These are phyloP conservation scores for Ennomos fuscantarius DNA, from an alignment of 2,888 invertebrate genomes.

Conservation along the genomic window DNA sequence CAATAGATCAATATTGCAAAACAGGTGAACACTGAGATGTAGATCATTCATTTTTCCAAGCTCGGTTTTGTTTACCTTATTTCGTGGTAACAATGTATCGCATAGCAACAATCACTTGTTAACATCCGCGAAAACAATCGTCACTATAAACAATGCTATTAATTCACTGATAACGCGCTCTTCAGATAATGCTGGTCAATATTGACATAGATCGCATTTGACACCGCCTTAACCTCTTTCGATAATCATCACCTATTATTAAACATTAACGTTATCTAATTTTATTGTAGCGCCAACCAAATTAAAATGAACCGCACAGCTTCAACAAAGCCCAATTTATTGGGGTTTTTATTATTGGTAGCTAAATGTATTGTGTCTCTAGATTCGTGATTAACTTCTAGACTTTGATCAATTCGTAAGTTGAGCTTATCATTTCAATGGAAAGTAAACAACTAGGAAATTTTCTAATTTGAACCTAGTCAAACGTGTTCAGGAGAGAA, in stretches of 20 bases:
- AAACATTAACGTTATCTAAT: conserved; percentile 54
- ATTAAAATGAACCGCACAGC: conserved; percentile 7
- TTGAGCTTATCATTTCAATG: background rate
- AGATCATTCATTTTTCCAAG: conserved; percentile 1
- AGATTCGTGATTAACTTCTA: conserved; percentile 36
- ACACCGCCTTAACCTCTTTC: conserved; percentile 76
- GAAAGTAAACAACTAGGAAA: conserved; percentile 5
- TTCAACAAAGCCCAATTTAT: background rate
- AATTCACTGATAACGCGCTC: conserved; percentile 50
- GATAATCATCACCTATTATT: conserved; percentile 70
- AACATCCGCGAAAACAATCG: conserved; percentile 61
- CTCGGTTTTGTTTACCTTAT: conserved; percentile 2
- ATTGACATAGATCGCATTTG: conserved; percentile 77
- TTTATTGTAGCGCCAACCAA: conserved; percentile 35
- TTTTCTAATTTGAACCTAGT: background rate
- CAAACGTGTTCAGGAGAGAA: background rate
- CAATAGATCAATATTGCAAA: no score
- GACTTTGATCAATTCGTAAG: conserved; percentile 24
- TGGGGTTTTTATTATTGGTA: conserved; percentile 1
- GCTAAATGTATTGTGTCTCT: conserved; percentile 24
- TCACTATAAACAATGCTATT: conserved; percentile 56
- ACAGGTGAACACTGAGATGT: background rate
- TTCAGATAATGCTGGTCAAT: conserved; percentile 62
- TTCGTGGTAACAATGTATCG: conserved; percentile 47
- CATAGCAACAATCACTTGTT: conserved; percentile 51